Evolutionary conservation across 2,888 invertebrate species (phyloP).

Genomic region (Cabera pusaria): DNA sequence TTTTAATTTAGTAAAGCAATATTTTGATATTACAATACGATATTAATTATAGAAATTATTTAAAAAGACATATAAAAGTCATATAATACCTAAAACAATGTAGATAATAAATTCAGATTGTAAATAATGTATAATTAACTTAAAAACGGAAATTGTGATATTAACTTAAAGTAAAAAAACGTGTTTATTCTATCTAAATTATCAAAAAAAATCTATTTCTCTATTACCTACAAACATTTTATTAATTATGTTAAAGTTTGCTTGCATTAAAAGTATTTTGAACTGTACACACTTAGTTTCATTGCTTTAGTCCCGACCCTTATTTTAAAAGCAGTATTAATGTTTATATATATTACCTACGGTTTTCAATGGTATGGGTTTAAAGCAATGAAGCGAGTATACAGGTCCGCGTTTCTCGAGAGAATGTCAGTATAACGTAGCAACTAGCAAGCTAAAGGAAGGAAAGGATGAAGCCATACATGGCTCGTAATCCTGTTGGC

Average conservation of each 20-base stretch:
- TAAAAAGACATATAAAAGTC: background rate
- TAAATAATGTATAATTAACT: too few species aligned
- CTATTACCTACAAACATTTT: slow-evolving; percentile 13
- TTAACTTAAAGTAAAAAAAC: slow-evolving; percentile 7
- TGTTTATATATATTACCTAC: slow-evolving; percentile 29
- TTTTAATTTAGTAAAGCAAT: slow-evolving; percentile 1
- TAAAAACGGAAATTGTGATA: slow-evolving; percentile 13
- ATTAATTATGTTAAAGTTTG: slow-evolving; percentile 46
- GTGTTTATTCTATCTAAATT: slow-evolving; percentile 21
- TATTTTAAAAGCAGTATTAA: slow-evolving; percentile 28
- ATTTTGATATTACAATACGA: too few species aligned
- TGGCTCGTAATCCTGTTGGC: slow-evolving; percentile 16
- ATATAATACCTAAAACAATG: too few species aligned
- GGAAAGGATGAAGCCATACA: slow-evolving; percentile 20
- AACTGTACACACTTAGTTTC: slow-evolving; percentile 62
- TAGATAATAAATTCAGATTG: slow-evolving; percentile 1
- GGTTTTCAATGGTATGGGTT: slow-evolving; percentile 47
- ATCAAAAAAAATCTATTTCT: slow-evolving; percentile 25
- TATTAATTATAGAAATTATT: background rate
- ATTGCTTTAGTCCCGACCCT: slow-evolving; percentile 76
- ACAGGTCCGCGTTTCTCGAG: background rate
- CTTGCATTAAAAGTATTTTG: slow-evolving; percentile 57
- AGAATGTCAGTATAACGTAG: too few species aligned
- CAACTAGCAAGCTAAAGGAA: background rate
- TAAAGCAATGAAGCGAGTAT: slow-evolving; percentile 71